phyloP scores from a whole-genome alignment of 2,888 invertebrate genomes.

The Hybos culiciformis region DNA sequence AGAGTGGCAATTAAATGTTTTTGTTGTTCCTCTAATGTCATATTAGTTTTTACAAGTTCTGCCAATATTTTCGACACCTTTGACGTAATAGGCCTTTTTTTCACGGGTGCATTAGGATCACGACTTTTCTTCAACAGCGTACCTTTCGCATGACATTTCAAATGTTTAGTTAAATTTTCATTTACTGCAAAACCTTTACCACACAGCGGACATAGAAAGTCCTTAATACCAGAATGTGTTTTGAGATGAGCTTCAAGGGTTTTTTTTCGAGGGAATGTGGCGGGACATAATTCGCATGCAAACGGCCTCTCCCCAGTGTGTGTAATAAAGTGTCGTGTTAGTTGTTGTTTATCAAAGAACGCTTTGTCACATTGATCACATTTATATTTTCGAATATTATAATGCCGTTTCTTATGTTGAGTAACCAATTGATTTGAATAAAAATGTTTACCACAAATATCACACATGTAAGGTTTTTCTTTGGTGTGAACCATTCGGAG shows the following conservation, averaged over 20 bases:
- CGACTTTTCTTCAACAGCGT: neutral
- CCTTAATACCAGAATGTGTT: neutral
- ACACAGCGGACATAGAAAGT: neutral
- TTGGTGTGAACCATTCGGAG: neutral
- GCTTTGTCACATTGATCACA: neutral
- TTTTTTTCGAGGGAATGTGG: neutral
- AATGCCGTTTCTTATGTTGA: neutral
- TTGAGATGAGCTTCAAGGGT: neutral
- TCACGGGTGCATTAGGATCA: too few species aligned
- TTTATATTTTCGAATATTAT: neutral
- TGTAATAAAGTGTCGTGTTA: neutral
- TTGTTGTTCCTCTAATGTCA: too few species aligned
- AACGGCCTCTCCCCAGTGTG: slow-evolving; percentile 12
- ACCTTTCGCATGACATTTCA: neutral
- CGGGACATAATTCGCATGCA: slow-evolving; percentile 8
- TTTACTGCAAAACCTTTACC: slow-evolving; percentile 1
- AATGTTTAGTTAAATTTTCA: neutral
- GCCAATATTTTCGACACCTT: too few species aligned
- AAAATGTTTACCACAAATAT: neutral
- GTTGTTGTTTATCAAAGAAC: neutral
- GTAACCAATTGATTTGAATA: neutral
- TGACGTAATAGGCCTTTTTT: too few species aligned
- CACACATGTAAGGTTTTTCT: neutral
- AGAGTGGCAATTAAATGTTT: too few species aligned
- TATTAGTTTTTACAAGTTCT: too few species aligned